A percentile compares a stretch with the other conserved stretches of the same genome.
These are phyloP conservation scores for Edolisoma coerulescens DNA, from an alignment of 2,113 vertebrate species.

Conservation along the genomic window DNA sequence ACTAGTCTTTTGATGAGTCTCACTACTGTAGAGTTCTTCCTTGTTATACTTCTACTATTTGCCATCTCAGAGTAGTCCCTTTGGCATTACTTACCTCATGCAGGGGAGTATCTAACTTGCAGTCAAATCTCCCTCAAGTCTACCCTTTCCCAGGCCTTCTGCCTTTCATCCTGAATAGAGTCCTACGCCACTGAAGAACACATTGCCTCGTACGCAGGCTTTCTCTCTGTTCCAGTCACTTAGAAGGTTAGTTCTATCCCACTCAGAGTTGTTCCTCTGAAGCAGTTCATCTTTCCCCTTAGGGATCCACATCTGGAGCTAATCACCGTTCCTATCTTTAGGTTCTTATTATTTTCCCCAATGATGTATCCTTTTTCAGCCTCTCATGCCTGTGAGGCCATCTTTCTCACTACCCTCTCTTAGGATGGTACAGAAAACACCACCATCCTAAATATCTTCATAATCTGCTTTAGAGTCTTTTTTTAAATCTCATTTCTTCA, in stretches of 20 bases:
- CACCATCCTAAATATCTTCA: background rate
- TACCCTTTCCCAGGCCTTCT: background rate
- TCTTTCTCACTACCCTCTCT: background rate
- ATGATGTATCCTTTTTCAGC: background rate
- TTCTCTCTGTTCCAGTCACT: background rate
- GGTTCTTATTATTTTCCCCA: background rate
- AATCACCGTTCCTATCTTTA: background rate
- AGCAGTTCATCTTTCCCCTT: background rate
- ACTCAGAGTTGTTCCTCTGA: background rate
- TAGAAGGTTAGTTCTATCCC: background rate
- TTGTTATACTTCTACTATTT: background rate
- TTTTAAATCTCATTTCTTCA: background rate
- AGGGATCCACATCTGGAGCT: background rate
- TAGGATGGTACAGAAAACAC: background rate
- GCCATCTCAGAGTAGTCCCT: background rate
- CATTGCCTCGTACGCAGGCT: background rate
- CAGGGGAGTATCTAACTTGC: background rate
- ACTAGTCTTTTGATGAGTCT: background rate
- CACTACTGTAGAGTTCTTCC: background rate
- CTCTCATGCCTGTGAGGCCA: background rate
- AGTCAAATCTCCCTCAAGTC: background rate
- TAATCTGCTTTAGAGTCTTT: background rate
- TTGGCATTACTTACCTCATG: background rate
- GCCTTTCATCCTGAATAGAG: background rate
- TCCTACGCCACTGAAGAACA: background rate